Evolutionary conservation across 2,888 invertebrate species (phyloP).

Genomic region (Myopa tessellatipennis): DNA sequence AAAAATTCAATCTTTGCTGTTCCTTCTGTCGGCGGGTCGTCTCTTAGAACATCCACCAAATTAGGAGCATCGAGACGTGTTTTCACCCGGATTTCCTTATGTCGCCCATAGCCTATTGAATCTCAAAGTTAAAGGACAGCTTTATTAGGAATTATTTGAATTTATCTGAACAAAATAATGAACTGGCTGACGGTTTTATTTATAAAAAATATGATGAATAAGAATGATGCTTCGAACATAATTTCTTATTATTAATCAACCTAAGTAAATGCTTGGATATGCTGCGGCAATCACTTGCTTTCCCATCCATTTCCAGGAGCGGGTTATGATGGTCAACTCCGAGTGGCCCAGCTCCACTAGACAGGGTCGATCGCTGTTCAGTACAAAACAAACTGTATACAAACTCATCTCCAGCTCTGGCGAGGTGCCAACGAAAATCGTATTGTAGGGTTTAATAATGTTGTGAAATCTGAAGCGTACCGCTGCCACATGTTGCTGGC

Average conservation of each 20-base stretch:
- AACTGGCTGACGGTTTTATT: too few relatives aligned
- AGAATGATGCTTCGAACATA: too few relatives aligned
- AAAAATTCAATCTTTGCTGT: too few relatives aligned
- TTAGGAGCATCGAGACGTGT: too few relatives aligned
- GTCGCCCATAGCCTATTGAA: too few relatives aligned
- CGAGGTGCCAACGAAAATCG: conserved; percentile 58
- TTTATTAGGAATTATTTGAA: too few relatives aligned
- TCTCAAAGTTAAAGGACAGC: too few relatives aligned
- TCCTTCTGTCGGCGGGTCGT: too few relatives aligned
- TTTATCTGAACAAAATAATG: too few relatives aligned
- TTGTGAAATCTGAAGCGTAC: conserved; percentile 55
- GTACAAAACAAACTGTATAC: conserved; percentile 59
- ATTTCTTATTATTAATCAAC: background rate
- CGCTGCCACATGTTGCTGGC: conserved; percentile 50
- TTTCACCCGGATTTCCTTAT: too few relatives aligned
- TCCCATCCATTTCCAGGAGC: conserved; percentile 58
- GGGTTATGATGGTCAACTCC: conserved; percentile 53
- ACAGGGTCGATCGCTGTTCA: conserved; percentile 55
- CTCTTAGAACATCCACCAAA: too few relatives aligned
- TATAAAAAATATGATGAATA: too few relatives aligned
- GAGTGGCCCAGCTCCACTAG: conserved; percentile 55
- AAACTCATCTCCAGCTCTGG: conserved; percentile 61
- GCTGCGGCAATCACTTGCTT: conserved; percentile 56
- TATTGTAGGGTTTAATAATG: conserved; percentile 52
- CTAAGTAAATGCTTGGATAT: conserved; percentile 49